Percentiles rank a stretch among this genome's conserved stretches.
phyloP scores from a whole-genome alignment of 2,797 vertebrate genomes.

The Cossypha polioptera region DNA sequence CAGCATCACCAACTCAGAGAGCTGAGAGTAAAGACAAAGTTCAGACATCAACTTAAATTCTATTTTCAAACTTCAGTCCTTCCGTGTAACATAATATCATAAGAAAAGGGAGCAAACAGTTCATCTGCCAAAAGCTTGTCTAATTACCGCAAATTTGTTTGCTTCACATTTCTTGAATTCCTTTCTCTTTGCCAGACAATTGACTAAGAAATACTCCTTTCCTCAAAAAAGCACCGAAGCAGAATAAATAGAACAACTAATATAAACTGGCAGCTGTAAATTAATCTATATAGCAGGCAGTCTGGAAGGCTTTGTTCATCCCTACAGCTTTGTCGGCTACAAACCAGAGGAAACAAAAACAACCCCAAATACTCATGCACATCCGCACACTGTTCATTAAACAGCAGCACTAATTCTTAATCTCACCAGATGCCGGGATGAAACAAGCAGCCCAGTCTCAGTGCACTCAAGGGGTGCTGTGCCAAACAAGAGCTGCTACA shows the following conservation, averaged over 20 bases:
- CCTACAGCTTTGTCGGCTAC: background rate
- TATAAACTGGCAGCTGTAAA: conserved; percentile 57
- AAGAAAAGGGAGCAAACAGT: background rate
- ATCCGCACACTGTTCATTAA: conserved; percentile 29
- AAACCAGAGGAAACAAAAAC: conserved; percentile 26
- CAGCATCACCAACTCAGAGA: accelerated
- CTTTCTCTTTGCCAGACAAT: conserved; percentile 36
- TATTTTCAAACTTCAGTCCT: background rate
- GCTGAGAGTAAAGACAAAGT: background rate
- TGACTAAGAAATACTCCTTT: conserved; percentile 30
- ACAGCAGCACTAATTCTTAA: conserved; percentile 27
- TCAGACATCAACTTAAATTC: background rate
- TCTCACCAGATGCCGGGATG: conserved; percentile 9
- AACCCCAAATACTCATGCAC: conserved; percentile 14
- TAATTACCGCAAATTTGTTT: conserved; percentile 27
- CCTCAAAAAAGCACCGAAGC: conserved; percentile 42
- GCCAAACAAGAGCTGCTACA: background rate
- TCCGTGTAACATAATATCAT: background rate
- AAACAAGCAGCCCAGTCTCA: background rate
- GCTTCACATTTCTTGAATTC: conserved; percentile 48
- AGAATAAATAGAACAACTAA: conserved; percentile 62
- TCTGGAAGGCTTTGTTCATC: conserved; percentile 8
- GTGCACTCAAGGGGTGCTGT: background rate
- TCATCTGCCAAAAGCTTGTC: background rate
- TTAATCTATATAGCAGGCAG: conserved; percentile 20